Evolutionary conservation across 2,797 vertebrate species (phyloP).

Genomic region (Aeoliscus strigatus): DNA sequence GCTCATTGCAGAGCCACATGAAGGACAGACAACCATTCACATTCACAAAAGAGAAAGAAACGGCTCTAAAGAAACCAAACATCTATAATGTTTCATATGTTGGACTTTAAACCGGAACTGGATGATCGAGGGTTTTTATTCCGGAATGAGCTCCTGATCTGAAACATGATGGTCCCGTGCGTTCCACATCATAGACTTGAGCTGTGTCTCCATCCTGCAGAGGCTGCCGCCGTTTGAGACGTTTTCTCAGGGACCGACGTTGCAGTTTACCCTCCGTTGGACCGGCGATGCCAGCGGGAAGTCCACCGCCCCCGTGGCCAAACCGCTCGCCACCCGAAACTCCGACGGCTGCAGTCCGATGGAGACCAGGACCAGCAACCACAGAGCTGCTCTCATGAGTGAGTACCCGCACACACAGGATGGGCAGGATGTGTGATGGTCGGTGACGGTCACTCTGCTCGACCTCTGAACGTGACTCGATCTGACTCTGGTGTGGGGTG

Average conservation of each 20-base stretch:
- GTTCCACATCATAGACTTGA: neutral
- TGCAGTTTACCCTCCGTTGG: conserved; percentile 98
- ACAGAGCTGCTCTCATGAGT: conserved; percentile 89
- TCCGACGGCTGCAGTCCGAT: conserved; percentile 85
- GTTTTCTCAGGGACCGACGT: conserved; percentile 99
- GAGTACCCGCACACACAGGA: conserved; percentile 34
- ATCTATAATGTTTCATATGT: no score
- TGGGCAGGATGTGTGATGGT: no score
- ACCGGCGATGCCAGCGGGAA: conserved; percentile 89
- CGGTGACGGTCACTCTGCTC: no score
- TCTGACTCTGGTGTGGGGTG: no score
- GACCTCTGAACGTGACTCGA: no score
- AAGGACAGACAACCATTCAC: no score
- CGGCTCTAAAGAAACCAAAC: no score
- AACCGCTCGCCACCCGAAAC: conserved; percentile 94
- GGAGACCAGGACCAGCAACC: conserved; percentile 89
- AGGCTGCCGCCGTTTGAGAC: conserved; percentile 97
- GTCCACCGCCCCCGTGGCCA: conserved; percentile 90
- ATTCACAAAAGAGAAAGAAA: no score
- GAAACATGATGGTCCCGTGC: no score
- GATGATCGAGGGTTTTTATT: no score
- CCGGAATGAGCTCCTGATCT: neutral
- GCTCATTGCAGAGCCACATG: no score
- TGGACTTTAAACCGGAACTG: no score
- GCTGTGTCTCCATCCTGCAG: conserved; percentile 61